Evolutionary conservation across 2,113 vertebrate species (phyloP).

Genomic region (Romanogobio albipinnatus): DNA sequence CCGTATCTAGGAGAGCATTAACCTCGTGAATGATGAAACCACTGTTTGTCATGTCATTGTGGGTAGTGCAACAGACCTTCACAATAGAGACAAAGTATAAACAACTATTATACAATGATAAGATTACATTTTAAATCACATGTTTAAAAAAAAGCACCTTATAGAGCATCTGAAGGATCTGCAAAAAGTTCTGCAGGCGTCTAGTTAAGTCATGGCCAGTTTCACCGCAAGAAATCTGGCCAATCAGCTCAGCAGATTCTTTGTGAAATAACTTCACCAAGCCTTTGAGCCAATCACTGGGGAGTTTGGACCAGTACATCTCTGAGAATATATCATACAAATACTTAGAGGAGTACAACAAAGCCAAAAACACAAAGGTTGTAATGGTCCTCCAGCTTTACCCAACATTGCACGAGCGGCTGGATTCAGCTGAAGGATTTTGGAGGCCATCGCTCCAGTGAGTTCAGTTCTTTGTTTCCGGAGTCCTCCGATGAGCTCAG

Average conservation of each 20-base stretch:
- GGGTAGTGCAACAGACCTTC: conserved; percentile 47
- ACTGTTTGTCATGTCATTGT: conserved; percentile 9
- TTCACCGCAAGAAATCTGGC: not conserved
- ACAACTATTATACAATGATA: not conserved
- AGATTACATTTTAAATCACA: not conserved
- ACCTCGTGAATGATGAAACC: conserved; percentile 57
- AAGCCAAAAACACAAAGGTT: not conserved
- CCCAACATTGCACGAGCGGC: conserved; percentile 37
- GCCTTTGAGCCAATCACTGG: conserved; percentile 46
- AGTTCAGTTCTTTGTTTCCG: conserved; percentile 21
- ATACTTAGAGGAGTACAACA: not conserved
- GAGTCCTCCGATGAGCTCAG: conserved; percentile 55
- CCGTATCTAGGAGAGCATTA: conserved; percentile 29
- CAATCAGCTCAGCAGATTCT: conserved; percentile 28
- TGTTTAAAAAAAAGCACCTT: conserved; percentile 43
- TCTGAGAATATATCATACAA: conserved; percentile 41
- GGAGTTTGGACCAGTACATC: conserved; percentile 55
- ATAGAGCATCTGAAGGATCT: conserved; percentile 49
- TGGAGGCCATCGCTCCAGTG: conserved; percentile 1
- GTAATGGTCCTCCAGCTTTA: conserved; percentile 8
- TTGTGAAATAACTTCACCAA: conserved; percentile 53
- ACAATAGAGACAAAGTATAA: conserved; percentile 24
- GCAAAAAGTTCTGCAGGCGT: not conserved
- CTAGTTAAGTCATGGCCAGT: not conserved
- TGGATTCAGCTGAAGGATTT: conserved; percentile 47